phyloP scores from a whole-genome alignment of 1,140 invertebrate species.

The Anoplolepis gracilipes region DNA sequence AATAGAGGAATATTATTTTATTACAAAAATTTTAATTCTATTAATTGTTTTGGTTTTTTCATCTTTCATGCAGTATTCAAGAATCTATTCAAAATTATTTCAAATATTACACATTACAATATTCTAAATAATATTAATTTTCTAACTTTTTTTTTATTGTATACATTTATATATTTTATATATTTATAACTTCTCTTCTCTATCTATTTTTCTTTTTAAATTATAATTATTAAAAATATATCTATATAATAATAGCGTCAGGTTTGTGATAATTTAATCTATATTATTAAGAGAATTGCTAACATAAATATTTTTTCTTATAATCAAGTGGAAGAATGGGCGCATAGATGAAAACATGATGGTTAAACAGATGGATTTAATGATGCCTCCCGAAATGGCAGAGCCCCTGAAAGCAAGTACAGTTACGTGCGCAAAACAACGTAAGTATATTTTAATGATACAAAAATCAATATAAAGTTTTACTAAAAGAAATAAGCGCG shows the following conservation, averaged over 20 bases:
- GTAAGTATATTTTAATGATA: slow-evolving; percentile 55
- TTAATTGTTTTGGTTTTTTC: too few relatives aligned
- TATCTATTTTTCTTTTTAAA: too few relatives aligned
- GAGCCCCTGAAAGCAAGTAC: slow-evolving; percentile 11
- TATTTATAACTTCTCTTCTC: too few relatives aligned
- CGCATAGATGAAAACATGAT: slow-evolving; percentile 39
- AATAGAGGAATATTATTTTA: too few relatives aligned
- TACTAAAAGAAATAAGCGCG: not conserved
- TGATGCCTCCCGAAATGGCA: slow-evolving; percentile 43
- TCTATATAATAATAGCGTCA: not conserved
- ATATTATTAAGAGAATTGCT: not conserved
- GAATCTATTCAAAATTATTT: too few relatives aligned
- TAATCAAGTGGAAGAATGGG: slow-evolving; percentile 62
- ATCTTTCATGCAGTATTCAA: too few relatives aligned
- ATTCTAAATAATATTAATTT: too few relatives aligned
- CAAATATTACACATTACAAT: too few relatives aligned
- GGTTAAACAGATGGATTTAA: slow-evolving; percentile 66
- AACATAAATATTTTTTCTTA: not conserved
- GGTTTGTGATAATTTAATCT: not conserved
- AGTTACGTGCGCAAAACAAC: not conserved
- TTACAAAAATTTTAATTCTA: too few relatives aligned
- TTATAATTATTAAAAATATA: too few relatives aligned
- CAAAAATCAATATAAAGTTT: not conserved
- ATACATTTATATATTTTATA: too few relatives aligned
- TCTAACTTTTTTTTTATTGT: too few relatives aligned